Conservation (phyloP, 2,113 vertebrate genomes). For the Calidris pygmaea region DNA sequence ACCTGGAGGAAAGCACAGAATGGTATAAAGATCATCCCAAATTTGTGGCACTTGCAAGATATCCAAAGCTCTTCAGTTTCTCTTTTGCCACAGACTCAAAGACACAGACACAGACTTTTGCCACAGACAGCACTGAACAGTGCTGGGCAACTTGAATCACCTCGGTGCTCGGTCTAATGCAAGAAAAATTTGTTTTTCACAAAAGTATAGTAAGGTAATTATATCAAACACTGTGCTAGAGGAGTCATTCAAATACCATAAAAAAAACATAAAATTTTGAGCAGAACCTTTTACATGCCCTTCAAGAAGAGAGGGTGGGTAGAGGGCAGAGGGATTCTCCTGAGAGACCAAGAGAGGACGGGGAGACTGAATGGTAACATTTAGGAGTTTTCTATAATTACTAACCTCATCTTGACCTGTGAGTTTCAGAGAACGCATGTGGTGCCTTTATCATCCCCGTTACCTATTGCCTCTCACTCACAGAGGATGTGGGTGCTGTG, state of each 20-base stretch:
- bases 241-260: neutral
- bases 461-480: constrained; percentile 7
- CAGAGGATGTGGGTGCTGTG: constrained; percentile 60
- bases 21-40: neutral
- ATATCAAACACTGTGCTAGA: neutral
- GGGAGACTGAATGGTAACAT: neutral
- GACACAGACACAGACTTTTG: too few relatives aligned
- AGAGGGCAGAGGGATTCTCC: neutral
- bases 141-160: neutral
- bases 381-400: neutral
- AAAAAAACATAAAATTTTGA: neutral
- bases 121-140: neutral
- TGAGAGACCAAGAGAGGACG: neutral
- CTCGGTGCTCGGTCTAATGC: neutral
- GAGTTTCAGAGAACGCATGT: neutral
- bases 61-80: neutral
- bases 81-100: neutral
- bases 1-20: neutral
- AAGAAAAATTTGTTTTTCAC: neutral
- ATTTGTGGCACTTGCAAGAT: neutral
- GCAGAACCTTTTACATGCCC: neutral
- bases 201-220: neutral
- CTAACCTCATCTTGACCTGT: neutral
- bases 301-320: neutral
- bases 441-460: neutral